Evolutionary conservation across 2,888 invertebrate genomes (phyloP).

Genomic region (Slavum lentiscoides): DNA sequence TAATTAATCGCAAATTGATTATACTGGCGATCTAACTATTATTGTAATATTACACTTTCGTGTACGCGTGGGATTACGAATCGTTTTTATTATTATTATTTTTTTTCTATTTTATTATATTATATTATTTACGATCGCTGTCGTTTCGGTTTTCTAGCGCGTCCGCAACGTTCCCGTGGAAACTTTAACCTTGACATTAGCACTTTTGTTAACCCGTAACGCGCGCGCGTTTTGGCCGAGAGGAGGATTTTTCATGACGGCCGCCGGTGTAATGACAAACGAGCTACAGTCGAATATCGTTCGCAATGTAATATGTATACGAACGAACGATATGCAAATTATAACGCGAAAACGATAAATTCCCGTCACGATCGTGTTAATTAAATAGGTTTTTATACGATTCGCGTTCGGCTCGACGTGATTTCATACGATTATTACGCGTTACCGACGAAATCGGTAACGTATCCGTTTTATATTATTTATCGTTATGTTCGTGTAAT

Average conservation of each 20-base stretch:
- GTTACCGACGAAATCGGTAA: too few relatives aligned
- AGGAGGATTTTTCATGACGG: too few relatives aligned
- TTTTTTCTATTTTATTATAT: background rate
- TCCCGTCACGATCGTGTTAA: background rate
- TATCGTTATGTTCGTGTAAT: too few relatives aligned
- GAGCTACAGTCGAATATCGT: too few relatives aligned
- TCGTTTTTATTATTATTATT: background rate
- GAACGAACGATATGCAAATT: background rate
- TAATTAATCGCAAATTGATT: conserved; percentile 48
- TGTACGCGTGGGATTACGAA: conserved; percentile 15
- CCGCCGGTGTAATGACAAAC: too few relatives aligned
- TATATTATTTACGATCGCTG: background rate
- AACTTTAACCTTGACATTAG: too few relatives aligned
- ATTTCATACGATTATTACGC: too few relatives aligned
- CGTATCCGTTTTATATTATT: too few relatives aligned
- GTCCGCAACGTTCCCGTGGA: too few relatives aligned
- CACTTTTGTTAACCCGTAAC: too few relatives aligned
- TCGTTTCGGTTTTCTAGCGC: background rate
- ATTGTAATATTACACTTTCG: background rate
- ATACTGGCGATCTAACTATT: background rate
- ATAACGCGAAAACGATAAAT: conserved; percentile 23
- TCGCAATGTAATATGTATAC: too few relatives aligned
- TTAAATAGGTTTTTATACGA: conserved; percentile 6
- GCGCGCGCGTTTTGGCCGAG: too few relatives aligned
- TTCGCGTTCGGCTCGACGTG: background rate